Evolutionary conservation across 2,888 invertebrate genomes (phyloP).

Genomic region (Campopleginae sp.): DNA sequence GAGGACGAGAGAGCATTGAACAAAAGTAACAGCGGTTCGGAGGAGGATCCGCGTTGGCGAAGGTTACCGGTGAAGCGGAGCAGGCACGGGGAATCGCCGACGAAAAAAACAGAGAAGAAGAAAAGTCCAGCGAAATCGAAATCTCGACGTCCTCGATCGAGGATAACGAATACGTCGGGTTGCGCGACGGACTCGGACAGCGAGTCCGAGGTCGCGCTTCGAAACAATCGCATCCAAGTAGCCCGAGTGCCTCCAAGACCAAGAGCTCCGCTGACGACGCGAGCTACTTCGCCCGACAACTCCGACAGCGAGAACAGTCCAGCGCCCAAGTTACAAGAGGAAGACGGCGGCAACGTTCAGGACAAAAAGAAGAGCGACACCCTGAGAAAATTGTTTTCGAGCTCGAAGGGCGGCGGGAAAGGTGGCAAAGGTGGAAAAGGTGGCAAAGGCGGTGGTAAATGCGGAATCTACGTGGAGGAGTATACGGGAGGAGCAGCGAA

Average conservation of each 20-base stretch:
- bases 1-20: constrained; percentile 73
- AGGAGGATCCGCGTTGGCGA: constrained; percentile 77
- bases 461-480: constrained; percentile 85
- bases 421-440: constrained; percentile 88
- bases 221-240: constrained; percentile 77
- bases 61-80: constrained; percentile 77
- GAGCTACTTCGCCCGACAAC: constrained; percentile 82
- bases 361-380: constrained; percentile 91
- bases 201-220: constrained; percentile 77
- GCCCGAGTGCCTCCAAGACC: constrained; percentile 78
- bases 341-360: constrained; percentile 85
- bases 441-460: constrained; percentile 89
- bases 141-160: constrained; percentile 78
- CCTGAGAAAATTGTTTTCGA: constrained; percentile 87
- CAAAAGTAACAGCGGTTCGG: constrained; percentile 74
- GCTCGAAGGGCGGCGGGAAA: constrained; percentile 83
- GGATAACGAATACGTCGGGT: constrained; percentile 77
- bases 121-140: constrained; percentile 82
- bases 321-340: constrained; percentile 83
- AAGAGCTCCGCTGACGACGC: constrained; percentile 79
- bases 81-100: constrained; percentile 77
- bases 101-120: constrained; percentile 80
- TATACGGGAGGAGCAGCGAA: constrained; percentile 80
- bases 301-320: constrained; percentile 83
- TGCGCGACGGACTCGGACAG: constrained; percentile 80